phyloP scores from a whole-genome alignment of 2,113 vertebrate species.

The Microtus oregoni region DNA sequence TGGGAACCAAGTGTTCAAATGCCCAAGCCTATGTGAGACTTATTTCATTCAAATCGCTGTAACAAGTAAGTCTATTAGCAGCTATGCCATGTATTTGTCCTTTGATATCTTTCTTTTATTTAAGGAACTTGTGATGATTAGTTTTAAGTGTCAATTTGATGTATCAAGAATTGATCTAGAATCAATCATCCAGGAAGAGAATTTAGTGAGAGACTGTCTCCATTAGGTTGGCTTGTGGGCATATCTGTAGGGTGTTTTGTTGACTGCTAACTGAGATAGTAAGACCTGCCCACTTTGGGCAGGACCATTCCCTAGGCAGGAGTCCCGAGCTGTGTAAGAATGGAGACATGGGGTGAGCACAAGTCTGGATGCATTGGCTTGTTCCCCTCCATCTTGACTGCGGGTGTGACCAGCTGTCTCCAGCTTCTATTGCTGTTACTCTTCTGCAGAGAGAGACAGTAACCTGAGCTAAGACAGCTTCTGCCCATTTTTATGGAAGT shows the following conservation, averaged over 20 bases:
- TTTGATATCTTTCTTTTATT: background rate
- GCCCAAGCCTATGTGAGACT: background rate
- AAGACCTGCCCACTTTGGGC: background rate
- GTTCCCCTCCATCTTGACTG: background rate
- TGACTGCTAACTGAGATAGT: background rate
- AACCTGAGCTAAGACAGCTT: background rate
- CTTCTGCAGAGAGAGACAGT: no score
- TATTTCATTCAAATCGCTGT: background rate
- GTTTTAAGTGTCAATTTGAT: background rate
- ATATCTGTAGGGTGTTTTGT: background rate
- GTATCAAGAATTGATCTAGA: background rate
- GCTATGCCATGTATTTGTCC: slow-evolving; percentile 26
- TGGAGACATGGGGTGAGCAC: background rate
- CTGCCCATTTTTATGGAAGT: background rate
- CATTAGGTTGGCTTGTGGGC: background rate
- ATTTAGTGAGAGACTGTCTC: background rate
- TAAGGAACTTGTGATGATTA: background rate
- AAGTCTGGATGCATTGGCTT: background rate
- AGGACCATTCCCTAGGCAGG: background rate
- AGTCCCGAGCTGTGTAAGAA: background rate
- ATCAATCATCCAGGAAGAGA: background rate
- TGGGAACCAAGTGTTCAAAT: background rate
- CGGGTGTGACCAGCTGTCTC: no score
- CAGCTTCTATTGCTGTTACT: background rate
- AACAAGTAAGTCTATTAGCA: background rate